Evolutionary conservation across 2,113 vertebrate species (phyloP), one percentile per base, ranked within the genome.

Genomic region (Zootoca vivipara): DNA sequence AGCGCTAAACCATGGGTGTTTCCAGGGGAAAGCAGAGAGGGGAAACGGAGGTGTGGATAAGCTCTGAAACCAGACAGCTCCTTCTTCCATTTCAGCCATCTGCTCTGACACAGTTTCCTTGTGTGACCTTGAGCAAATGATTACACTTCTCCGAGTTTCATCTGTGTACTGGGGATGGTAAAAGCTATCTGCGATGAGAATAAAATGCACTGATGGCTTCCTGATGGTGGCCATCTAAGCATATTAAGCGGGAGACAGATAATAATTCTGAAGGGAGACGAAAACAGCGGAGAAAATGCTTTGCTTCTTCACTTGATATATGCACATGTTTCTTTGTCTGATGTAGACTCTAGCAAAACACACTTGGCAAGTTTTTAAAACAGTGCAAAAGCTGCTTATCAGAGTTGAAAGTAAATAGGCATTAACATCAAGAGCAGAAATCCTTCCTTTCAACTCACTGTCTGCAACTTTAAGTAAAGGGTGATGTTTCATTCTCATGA

Each of bases 71-170:
- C 5, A 12, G 18, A 56, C 46, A 58, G 30, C 65, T 6, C 73
- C 22, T 56, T n/a, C 46, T 70, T 38, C 24, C 74, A 70, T 0
- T 89, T 72, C 85, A 85, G 30, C 20, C 88, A 28, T 91, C 91
- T n/a, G 87, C 91, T 87, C 82, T 0, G 2, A 83, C 30, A 30
- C 86, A 85, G 91, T 81, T 93, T 95, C 82, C 24, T 85, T 2
- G 0, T 75, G 81, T 16, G 87, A 77, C 3, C 69, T 74, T 74
- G 67, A 89, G 89, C 78, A 73, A 77, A 85, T 30, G 1, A 8
- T 77, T 85, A 85, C 83, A 85, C 87, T 82, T 40, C 10, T 35
- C 87, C 84, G 90, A 85, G 89, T 90, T 89, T 89, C 75, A 24
- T 85, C 85, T 89, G 92, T 88, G 64, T 38, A 73, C 20, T 56